Base-by-base conservation (phyloP, 2,113 vertebrate species). In the Anolis sagrei region DNA sequence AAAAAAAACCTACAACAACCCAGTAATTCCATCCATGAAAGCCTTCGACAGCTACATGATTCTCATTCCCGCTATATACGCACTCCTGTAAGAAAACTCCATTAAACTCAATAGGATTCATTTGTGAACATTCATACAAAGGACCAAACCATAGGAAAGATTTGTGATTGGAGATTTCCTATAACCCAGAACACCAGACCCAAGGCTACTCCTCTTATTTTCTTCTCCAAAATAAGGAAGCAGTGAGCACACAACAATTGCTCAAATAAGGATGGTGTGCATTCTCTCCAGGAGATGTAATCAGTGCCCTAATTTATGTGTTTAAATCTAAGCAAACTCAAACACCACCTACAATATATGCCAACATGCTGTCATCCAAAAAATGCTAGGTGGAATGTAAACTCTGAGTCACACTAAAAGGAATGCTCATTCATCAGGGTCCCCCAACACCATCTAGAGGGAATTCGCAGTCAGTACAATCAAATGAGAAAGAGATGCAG, bases 341-440 rank as follows among this genome's bases (percentile, higher is more conserved):
- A 92, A 91, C 90, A 93, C 91, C 93, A 93, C 92, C 94, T 86
- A 93, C 94, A 82, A 16, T 88, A 85, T 84, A 88, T 93, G 93
- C 80, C 91, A 94, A 92, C 91, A 84, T 89, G 72, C 89, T 1
- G 2, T 82, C 91, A 89, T 85, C n/a, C 64, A 74, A 91, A 89
- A 91, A 90, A 91, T 36, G 82, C 51, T 54, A 36, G 27, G 74
- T 79, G 44, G 69, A 87, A 64, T n/a, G 27, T 83, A 82, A 82
- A 49, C 23, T 29, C 19, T 82, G 54, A 87, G 58, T 74, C 81
- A 78, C 54, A 18, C 25, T 32, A 32, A 83, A 73, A 36, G 23
- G 32, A 73, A 66, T 89, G 54, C 27, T 89, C 80, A 76, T 34
- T 39, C 83, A 72, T n/a, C 2, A 1, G 80, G 72, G 81, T 90